These are phyloP conservation scores for Cydia pomonella DNA, from an alignment of 1,140 invertebrate genomes.

Conservation along the genomic window DNA sequence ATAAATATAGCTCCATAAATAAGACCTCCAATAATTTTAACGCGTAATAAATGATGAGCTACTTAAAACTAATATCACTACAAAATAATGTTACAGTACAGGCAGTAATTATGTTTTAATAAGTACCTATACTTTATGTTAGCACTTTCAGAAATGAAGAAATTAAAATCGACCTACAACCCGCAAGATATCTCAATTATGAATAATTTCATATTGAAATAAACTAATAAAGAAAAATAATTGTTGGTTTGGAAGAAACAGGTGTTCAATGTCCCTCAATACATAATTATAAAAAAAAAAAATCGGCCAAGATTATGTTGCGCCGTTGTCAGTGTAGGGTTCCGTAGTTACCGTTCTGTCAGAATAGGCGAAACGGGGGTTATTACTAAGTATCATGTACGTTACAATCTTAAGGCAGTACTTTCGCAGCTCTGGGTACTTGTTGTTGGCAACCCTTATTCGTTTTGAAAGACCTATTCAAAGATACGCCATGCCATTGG, in stretches of 20 bases:
- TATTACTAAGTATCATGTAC: no score
- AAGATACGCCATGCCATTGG: no score
- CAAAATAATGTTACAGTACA: not conserved
- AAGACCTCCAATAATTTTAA: not conserved
- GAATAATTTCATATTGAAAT: conserved; percentile 1
- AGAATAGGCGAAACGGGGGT: no score
- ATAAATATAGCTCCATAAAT: not conserved
- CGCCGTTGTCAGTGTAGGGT: no score
- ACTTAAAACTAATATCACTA: not conserved
- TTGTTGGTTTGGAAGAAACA: conserved; percentile 24
- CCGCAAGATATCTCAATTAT: conserved; percentile 23
- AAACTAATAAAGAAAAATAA: conserved; percentile 21
- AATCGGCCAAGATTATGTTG: no score
- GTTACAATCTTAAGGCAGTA: no score
- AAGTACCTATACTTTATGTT: not conserved
- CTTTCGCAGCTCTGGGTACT: no score
- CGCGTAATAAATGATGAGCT: not conserved
- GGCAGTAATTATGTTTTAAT: not conserved
- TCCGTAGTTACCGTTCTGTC: no score
- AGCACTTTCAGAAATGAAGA: not conserved
- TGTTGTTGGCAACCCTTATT: no score
- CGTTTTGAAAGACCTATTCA: no score
- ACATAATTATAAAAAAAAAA: no score
- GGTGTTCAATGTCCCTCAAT: conserved; percentile 14
- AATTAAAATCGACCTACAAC: conserved; percentile 2